Conservation (phyloP, 2,797 vertebrate species). For the Cynopterus sphinx region DNA sequence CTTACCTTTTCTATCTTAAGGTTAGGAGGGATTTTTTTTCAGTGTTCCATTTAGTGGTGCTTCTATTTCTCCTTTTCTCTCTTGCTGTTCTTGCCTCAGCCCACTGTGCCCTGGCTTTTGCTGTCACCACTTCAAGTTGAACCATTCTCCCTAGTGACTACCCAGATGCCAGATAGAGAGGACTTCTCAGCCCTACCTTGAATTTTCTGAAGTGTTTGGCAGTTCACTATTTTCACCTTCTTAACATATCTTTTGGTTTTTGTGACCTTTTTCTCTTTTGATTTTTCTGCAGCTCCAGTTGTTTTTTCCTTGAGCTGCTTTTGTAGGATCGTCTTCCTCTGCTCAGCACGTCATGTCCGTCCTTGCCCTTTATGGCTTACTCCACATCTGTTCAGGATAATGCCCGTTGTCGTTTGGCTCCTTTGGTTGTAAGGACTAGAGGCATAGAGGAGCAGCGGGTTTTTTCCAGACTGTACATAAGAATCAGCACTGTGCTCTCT, state of each 20-base stretch:
- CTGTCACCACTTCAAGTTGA: not conserved
- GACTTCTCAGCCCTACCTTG: not conserved
- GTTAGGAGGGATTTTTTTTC: not conserved
- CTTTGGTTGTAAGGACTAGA: not conserved
- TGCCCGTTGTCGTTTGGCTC: not conserved
- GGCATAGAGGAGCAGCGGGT: not conserved
- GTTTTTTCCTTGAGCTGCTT: not conserved
- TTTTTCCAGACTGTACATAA: not conserved
- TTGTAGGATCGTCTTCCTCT: not conserved
- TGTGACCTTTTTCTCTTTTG: not conserved
- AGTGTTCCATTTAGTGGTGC: not conserved
- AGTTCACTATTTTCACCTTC: not conserved
- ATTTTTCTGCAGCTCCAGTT: not conserved
- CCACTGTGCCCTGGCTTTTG: not conserved
- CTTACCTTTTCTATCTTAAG: not conserved
- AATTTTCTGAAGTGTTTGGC: not conserved
- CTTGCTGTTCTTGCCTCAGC: not conserved
- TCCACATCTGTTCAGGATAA: not conserved
- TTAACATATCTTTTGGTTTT: not conserved
- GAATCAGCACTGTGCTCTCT: not conserved
- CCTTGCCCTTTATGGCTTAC: not conserved
- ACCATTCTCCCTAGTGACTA: not conserved
- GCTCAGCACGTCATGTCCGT: not conserved
- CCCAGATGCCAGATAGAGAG: not conserved
- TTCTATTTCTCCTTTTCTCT: constrained; percentile 9